Base-by-base conservation (phyloP, 2,113 vertebrate genomes). In the Thryonomys swinderianus region DNA sequence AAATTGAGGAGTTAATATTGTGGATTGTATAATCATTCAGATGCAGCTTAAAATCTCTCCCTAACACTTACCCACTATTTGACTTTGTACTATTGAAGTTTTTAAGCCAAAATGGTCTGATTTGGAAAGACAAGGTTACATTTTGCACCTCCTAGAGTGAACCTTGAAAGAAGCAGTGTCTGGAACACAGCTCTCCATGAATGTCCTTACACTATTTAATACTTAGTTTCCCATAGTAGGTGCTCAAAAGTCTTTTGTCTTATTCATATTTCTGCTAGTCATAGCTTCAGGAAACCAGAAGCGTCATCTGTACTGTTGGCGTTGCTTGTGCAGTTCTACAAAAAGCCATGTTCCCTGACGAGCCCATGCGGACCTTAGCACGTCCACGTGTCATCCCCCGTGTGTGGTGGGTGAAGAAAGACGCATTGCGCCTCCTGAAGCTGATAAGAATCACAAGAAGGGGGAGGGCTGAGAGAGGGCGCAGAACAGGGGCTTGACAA, bases 91-190 rank as follows among this genome's bases (percentile, higher is more conserved):
- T 90, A 76, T 84, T 90, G 59, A 90, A 16, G 18, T 20, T 71
- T 95, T 82, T 78, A 79, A 88, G 61, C 4, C 53, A 57, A 74
- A 84, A 55, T 14, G 57, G 67, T 59, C 37, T 79, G 18, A 53
- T 34, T 45, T 87, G 45, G 73, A 53, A 95, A 94, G 76, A 90
- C n/a, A 88, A 45, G 30, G n/a, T 76, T 87, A n/a, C 81, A 74
- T 66, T 79, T 92, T 67, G 69, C 88, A 17, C 71, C 40, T 95
- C 25, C 30, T 32, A 78, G 53, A 66, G 21, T 94, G 61, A 88
- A 84, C 82, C 82, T n/a, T 53, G 21, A 85, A 71, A 86, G 7
- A 88, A n/a, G 30, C 64, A 27, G 30, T 25, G 25, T 45, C 40
- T 85, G 53, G 40, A 69, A 76, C 40, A 7, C 25, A 57, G 45